A percentile compares a stretch with the other conserved stretches of the same genome.
These are phyloP conservation scores for Laodelphax striatellus DNA, from an alignment of 1,140 invertebrate genomes.

Conservation along the genomic window DNA sequence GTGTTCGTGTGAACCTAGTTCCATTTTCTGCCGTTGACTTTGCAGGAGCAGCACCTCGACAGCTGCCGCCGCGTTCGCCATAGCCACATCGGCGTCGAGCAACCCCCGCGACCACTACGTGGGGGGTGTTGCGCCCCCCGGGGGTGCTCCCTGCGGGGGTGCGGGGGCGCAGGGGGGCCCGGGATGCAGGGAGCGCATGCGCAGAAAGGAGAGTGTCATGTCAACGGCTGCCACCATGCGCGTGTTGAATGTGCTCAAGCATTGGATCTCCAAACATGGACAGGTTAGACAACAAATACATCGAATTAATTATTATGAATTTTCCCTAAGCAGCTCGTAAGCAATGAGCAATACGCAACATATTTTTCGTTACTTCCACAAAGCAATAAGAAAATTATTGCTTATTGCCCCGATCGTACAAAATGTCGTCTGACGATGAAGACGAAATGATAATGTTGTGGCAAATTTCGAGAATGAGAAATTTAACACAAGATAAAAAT, in stretches of 20 bases:
- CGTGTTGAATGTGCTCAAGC: conserved; percentile 78
- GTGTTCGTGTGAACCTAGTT: too few relatives aligned
- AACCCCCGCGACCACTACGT: conserved; percentile 51
- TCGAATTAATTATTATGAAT: too few relatives aligned
- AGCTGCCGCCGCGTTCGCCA: conserved; percentile 83
- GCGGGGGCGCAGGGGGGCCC: conserved; percentile 30
- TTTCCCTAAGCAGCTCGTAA: too few relatives aligned
- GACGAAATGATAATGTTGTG: too few relatives aligned
- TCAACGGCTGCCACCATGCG: conserved; percentile 88
- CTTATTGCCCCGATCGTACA: too few relatives aligned
- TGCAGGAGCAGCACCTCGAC: conserved; percentile 77
- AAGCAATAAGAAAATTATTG: too few relatives aligned
- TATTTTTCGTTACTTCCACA: too few relatives aligned
- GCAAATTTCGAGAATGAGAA: too few relatives aligned
- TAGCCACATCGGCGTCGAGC: conserved; percentile 77
- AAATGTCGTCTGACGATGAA: too few relatives aligned
- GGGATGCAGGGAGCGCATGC: conserved; percentile 32
- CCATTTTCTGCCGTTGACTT: too few relatives aligned
- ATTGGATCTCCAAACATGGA: conserved; percentile 59
- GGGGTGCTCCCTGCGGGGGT: conserved; percentile 19
- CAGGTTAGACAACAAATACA: conserved; percentile 28
- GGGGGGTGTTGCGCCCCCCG: conserved; percentile 19
- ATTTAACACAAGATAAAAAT: too few relatives aligned
- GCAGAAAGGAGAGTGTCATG: conserved; percentile 72
- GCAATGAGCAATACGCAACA: too few relatives aligned